Percentiles rank a stretch among this genome's conserved stretches.
phyloP scores from a whole-genome alignment of 2,797 vertebrate species.

The Phalloptychus januarius region DNA sequence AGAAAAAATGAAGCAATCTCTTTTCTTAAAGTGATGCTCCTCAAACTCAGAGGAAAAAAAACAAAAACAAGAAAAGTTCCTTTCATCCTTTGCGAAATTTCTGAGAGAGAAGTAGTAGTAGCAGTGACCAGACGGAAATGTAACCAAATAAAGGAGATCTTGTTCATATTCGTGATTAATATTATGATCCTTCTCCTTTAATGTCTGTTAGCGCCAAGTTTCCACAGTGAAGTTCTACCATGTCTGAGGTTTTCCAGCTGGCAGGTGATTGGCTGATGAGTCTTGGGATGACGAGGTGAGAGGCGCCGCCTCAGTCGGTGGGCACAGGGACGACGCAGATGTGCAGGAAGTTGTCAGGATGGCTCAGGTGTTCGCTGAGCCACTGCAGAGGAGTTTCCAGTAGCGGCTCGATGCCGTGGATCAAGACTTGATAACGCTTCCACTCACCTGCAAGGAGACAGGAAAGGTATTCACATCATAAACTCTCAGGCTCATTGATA shows the following conservation, averaged over 20 bases:
- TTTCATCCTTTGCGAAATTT: constrained; percentile 9
- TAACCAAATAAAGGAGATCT: constrained; percentile 16
- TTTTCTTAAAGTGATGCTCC: no score
- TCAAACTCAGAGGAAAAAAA: no score
- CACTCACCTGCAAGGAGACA: constrained; percentile 81
- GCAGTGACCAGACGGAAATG: constrained; percentile 12
- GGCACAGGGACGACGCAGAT: constrained; percentile 90
- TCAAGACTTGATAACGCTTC: constrained; percentile 92
- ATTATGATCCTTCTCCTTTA: constrained; percentile 16
- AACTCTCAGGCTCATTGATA: not conserved
- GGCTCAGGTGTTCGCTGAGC: constrained; percentile 98
- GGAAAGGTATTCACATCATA: not conserved
- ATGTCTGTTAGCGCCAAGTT: constrained; percentile 31
- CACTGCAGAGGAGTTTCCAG: constrained; percentile 97
- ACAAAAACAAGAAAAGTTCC: constrained; percentile 9
- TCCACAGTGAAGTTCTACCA: not conserved
- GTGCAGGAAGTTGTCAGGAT: constrained; percentile 99
- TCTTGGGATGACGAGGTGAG: not conserved
- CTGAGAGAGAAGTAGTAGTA: not conserved
- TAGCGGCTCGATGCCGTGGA: constrained; percentile 97
- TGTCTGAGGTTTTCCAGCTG: not conserved
- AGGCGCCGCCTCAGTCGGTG: constrained; percentile 83
- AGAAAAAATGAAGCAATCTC: constrained; percentile 6
- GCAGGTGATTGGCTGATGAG: not conserved
- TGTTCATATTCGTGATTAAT: not conserved